Evolutionary conservation across 2,113 vertebrate species (phyloP), one percentile per base, ranked within the genome.

Genomic region (Sander lucioperca): DNA sequence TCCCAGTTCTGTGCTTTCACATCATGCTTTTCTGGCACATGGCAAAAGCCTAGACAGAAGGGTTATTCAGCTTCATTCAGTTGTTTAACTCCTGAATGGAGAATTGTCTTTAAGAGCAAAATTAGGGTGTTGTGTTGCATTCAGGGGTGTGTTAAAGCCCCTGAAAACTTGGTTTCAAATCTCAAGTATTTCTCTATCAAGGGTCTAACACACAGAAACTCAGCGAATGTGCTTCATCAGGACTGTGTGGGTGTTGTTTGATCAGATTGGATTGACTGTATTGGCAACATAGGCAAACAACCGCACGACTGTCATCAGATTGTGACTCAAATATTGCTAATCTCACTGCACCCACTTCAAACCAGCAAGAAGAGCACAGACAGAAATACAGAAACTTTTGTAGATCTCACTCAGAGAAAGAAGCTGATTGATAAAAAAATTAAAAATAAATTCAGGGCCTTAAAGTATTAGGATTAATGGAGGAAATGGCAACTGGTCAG

Each of bases 311-410:
- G 77, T 72, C 68, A 66, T 77, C 51, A 48, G 25, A 59, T 3
- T 80, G 33, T 51, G 6, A 80, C 58, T 72, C 69, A 80, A 72
- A 61, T 48, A 71, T 54, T 71, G 57, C 39, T 58, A 16, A 56
- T 45, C 23, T 12, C 23, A 21, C 9, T 21, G 64, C 74, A 56
- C 62, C 33, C 61, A 53, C 54, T 70, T 47, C 53, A 77, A 39
- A 66, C 25, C 61, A 39, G 50, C 15, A 16, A 54, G 18, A 62
- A 33, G 48, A 75, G 16, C 59, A 6, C 51, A n/a, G 19, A 3
- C n/a, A 43, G 16, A 13, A 64, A 79, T 4, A 57, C n/a, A 36
- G 18, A 9, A 8, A 16, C 45, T n/a, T 45, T 78, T 19, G 0
- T 21, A 67, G 74, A 72, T 43, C 39, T 43, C 39, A 43, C 39